Evolutionary conservation across 1,140 invertebrate species (phyloP), one percentile per base, ranked within the genome.

Genomic region (Calliphora vicina): DNA sequence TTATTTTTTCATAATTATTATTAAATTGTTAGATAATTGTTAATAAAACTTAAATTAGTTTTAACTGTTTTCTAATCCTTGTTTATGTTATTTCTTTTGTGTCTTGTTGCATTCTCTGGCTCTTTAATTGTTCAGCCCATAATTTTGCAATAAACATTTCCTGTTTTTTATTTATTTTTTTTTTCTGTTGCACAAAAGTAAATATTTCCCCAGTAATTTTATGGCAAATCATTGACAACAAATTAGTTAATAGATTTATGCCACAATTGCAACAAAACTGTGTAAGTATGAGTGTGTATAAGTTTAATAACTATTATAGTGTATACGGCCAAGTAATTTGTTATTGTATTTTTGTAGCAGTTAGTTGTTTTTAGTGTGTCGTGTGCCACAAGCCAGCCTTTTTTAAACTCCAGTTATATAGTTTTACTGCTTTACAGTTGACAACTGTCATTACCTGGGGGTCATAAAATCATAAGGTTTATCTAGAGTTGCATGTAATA

Each of bases 391-490:
- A 78, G 35, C 74, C 29, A 78, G 35, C 74, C 29, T 76, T 78
- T 42, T 43, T 45, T 20, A 25, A 25, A 43, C 42, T 78, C 42
- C 74, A 78, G n/a, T 78, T 78, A 78, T 78, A 78, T 45, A 78
- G 42, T 78, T 78, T 78, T 78, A 78, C n/a, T 78, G 74, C 74
- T 45, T 78, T 43, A 25, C 61, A 23, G 61, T 43, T 78, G 74
- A 78, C 74, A 78, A 78, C 74, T 78, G 74, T 78, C 74, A 78
- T 78, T 43, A 43, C 35, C n/a, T 13, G n/a, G 35, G 29, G 74
- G 74, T 78, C 74, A 78, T 78, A 78, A 78, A 78, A 78, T 78
- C 74, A 78, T 78, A 78, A 43, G 74, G 74, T 78, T 78, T 78
- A 78, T 78, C 9, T 78, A 78, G 74, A 78, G 35, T 43, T 78